Base-by-base conservation (phyloP, 2,888 invertebrate species). In the Dione juno region DNA sequence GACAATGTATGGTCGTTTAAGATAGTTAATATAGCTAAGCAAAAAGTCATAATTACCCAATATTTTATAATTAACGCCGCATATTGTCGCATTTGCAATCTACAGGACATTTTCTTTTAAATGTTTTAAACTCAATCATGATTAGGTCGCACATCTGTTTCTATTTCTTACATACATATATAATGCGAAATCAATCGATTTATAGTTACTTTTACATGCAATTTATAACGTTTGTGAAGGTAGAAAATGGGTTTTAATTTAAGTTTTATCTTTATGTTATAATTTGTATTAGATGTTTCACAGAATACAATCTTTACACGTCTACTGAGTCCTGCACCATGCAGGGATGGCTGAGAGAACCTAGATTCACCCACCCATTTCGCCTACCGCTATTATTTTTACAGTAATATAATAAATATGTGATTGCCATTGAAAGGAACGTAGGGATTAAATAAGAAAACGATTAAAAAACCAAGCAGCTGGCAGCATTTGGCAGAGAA, bases 1-100 rank as follows among this genome's bases (percentile, higher is more conserved):
- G 57, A 53, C 54, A 70, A 45, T 61, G 54, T 43, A 69, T 54
- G 61, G 66, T 45, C 58, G 52, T 67, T 72, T 70, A 66, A 74
- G 69, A 70, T 74, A 67, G 64, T 69, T 64, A 45, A 70, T 72
- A 72, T 67, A 52, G 67, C 65, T 70, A 21, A 16, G 41, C 43
- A 63, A 43, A 16, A 37, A 54, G 21, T 50, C 45, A 54, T 63
- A 68, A 68, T 53, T 68, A 63, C 53, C 43, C 21, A 43, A 68
- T 63, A 63, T 68, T 63, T 68, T 68, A 68, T 65, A 65, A 65
- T 53, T 65, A 65, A 21, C 41, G 37, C 16, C 63, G 35, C 61
- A 28, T 63, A 63, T 48, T 48, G 45, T 48, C 28, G 43, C 63
- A n/a, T n/a, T 35, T 35, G 63, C 43, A 48, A 63, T 63, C 35